Conservation (phyloP, 2,113 vertebrate genomes). For the Columbina picui region DNA sequence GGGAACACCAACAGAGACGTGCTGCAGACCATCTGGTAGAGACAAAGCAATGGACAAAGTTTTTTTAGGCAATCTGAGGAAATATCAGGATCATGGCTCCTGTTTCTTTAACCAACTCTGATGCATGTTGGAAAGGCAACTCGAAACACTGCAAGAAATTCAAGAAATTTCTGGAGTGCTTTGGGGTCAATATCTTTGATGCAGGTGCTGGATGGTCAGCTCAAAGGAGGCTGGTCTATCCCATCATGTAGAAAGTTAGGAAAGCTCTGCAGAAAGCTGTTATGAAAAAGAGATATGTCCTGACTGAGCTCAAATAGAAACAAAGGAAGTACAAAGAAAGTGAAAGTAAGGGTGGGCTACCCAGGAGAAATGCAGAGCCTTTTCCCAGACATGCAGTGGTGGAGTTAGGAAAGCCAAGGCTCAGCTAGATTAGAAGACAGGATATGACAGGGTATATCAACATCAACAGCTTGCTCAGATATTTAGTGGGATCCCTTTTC, state of each 20-base stretch:
- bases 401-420: not conserved
- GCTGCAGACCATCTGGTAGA: not conserved
- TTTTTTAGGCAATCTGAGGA: not conserved
- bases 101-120: not conserved
- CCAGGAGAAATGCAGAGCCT: not conserved
- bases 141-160: not conserved
- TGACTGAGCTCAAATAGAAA: not conserved
- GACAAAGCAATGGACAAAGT: not conserved
- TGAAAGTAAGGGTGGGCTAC: not conserved
- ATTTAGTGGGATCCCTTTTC: not conserved
- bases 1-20: not conserved
- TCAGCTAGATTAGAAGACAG: not conserved
- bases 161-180: not conserved
- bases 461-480: not conserved
- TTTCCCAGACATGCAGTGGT: not conserved
- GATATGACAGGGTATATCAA: too few relatives aligned
- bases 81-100: fast-evolving
- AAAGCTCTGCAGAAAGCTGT: not conserved
- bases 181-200: not conserved
- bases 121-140: not conserved
- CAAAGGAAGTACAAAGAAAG: not conserved
- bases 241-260: not conserved
- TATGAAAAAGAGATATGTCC: not conserved
- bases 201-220: not conserved
- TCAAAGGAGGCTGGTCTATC: not conserved